Conservation (phyloP, 2,888 invertebrate species). For the Rhyacophila evoluta region DNA sequence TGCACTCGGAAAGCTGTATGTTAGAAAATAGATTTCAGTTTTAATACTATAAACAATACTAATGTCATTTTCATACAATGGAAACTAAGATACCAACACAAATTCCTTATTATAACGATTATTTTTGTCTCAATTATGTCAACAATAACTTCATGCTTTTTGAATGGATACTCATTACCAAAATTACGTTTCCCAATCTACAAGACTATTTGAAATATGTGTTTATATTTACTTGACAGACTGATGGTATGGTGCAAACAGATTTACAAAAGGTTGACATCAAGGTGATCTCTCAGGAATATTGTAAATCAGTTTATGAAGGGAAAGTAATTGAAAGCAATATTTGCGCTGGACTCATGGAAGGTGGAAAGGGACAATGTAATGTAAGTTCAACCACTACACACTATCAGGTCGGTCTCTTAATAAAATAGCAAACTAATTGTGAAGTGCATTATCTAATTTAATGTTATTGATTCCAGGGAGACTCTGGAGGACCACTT, state of each 20-base stretch:
- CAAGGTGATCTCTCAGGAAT: conserved; percentile 60
- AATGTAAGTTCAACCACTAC: no score
- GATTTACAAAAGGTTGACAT: conserved; percentile 61
- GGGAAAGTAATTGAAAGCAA: conserved; percentile 59
- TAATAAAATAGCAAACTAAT: not conserved
- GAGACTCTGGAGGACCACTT: conserved; percentile 63
- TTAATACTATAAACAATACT: no score
- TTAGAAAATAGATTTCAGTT: no score
- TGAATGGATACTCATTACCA: no score
- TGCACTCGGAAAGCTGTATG: no score
- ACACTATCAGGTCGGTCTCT: not conserved
- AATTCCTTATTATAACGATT: no score
- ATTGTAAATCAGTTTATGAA: conserved; percentile 60
- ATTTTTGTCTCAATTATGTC: no score
- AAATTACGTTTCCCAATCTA: no score
- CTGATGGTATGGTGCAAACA: conserved; percentile 59
- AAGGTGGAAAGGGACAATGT: conserved; percentile 66
- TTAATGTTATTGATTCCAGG: conserved; percentile 22
- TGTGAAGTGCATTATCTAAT: not conserved
- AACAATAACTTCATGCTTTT: no score
- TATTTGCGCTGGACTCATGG: conserved; percentile 63
- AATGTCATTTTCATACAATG: no score
- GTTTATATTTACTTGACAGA: conserved; percentile 56
- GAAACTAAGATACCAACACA: no score
- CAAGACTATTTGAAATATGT: no score